Base-by-base conservation (phyloP, 2,888 invertebrate genomes). In the Congeria kusceri region DNA sequence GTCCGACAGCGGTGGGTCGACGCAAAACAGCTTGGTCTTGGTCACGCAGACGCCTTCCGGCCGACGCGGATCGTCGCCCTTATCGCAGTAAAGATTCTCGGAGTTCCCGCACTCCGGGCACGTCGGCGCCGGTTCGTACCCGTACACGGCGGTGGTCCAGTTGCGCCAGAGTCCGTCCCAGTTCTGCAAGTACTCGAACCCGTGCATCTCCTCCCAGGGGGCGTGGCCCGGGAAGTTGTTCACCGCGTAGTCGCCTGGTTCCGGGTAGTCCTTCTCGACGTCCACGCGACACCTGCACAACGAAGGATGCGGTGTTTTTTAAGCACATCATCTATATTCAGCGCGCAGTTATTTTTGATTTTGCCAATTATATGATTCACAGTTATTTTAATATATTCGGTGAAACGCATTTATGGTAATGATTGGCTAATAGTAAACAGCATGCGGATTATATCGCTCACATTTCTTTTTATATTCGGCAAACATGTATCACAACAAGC, bases 251-350 rank as follows among this genome's bases (percentile, higher is more conserved):
- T 64, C 49, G 53, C 53, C 53, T 13, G 15, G 66, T 20, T 27
- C 59, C 9, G 83, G 65, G 66, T 85, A 88, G 39, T 77, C 47
- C 29, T 84, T 79, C 86, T 85, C 86, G 20, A 87, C 64, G 72
- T 82, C 39, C 39, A 39, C 11, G 1, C 15, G 39, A 11, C 39
- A 39, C 39, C 39, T 39, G 1, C 11, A 15, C 39, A 39, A 15
- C 39, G 39, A 15, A n/a, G n/a, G n/a, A n/a, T n/a, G n/a, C n/a
- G n/a, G n/a, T n/a, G n/a, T n/a, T n/a, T n/a, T n/a, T n/a, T n/a
- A n/a, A n/a, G n/a, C n/a, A n/a, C n/a, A n/a, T n/a, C n/a, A n/a
- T n/a, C n/a, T n/a, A n/a, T n/a, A n/a, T n/a, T n/a, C n/a, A n/a
- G n/a, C n/a, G n/a, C n/a, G n/a, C n/a, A n/a, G n/a, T n/a, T n/a